Conservation (phyloP, 2,113 vertebrate genomes). For the Hippocampus guttulatus region DNA sequence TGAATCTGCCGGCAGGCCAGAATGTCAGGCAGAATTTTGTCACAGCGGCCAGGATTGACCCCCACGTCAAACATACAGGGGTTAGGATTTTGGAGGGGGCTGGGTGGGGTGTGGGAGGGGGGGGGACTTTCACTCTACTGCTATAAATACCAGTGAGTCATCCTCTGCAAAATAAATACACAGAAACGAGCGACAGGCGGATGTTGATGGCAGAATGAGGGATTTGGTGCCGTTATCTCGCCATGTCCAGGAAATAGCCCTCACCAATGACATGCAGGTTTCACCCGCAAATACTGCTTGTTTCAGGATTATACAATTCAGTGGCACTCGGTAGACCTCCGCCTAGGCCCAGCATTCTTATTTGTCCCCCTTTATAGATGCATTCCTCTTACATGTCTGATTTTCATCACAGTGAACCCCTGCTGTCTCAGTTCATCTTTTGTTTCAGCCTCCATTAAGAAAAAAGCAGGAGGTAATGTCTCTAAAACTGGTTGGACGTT, state of each 20-base stretch:
- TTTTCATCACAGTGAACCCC: not conserved
- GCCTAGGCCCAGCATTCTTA: not conserved
- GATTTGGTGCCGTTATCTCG: conserved; percentile 18
- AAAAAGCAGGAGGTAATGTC: too few species aligned
- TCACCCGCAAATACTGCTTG: not conserved
- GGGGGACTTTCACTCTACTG: conserved; percentile 56
- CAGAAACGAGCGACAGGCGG: conserved; percentile 53
- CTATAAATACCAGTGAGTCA: conserved; percentile 73
- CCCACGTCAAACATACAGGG: conserved; percentile 30
- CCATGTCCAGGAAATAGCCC: not conserved
- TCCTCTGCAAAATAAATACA: conserved; percentile 73
- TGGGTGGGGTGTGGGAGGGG: not conserved
- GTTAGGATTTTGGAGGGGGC: not conserved
- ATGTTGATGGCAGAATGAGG: conserved; percentile 33
- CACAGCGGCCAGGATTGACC: conserved; percentile 56
- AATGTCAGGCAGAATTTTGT: conserved; percentile 69
- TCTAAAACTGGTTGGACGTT: too few species aligned
- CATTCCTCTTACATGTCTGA: not conserved
- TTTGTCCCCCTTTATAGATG: not conserved
- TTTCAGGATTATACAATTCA: not conserved
- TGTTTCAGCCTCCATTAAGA: too few species aligned
- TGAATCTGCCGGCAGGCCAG: conserved; percentile 47
- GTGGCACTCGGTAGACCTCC: not conserved
- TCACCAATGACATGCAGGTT: not conserved
- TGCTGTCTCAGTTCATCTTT: too few species aligned